Percentiles rank a stretch among this genome's conserved stretches.
phyloP scores from a whole-genome alignment of 2,113 vertebrate genomes.

The Barnardius zonarius region DNA sequence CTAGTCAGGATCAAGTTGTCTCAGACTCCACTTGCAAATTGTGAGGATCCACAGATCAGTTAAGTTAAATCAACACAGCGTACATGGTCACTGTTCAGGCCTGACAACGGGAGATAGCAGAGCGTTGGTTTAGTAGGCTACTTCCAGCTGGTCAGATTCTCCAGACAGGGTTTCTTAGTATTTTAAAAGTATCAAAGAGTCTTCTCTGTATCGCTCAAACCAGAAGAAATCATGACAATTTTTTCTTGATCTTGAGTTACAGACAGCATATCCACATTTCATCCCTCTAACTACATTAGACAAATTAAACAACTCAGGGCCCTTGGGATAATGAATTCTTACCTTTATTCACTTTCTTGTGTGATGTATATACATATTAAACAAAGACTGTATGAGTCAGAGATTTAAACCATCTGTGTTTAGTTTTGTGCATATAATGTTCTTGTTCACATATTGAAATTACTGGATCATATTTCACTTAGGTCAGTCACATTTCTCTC shows the following conservation, averaged over 20 bases:
- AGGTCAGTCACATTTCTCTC: not conserved
- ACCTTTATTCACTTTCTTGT: not conserved
- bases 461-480: not conserved
- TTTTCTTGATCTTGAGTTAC: not conserved
- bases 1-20: not conserved
- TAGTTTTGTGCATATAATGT: not conserved
- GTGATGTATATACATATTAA: not conserved
- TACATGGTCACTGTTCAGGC: not conserved
- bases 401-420: not conserved
- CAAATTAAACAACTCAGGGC: not conserved
- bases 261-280: not conserved
- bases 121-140: not conserved
- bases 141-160: not conserved
- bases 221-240: not conserved
- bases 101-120: not conserved
- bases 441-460: not conserved
- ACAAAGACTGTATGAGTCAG: not conserved
- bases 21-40: not conserved
- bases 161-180: not conserved
- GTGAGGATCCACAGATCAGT: not conserved
- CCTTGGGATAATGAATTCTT: not conserved
- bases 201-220: not conserved
- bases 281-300: not conserved
- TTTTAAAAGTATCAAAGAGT: not conserved
- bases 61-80: accelerated